These are phyloP conservation scores for Troides oblongomaculatus DNA, from an alignment of 2,888 invertebrate genomes.

Conservation along the genomic window DNA sequence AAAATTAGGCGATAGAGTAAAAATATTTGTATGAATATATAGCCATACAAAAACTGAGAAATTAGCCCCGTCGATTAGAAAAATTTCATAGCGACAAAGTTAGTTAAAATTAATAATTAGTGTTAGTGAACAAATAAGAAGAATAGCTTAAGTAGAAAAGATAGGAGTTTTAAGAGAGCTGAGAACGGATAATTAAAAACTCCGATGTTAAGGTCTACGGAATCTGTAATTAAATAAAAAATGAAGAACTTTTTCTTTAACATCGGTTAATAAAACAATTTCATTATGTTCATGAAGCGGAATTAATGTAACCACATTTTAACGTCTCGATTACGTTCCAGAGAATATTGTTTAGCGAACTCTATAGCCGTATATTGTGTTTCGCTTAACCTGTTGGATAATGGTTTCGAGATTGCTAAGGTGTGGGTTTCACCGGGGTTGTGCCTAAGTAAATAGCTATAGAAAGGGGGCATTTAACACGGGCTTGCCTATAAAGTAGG, in stretches of 20 bases:
- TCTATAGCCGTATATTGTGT: slow-evolving; percentile 23
- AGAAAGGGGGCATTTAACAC: slow-evolving; percentile 42
- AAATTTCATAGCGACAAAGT: too few relatives aligned
- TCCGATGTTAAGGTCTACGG: too few relatives aligned
- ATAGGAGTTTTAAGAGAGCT: too few relatives aligned
- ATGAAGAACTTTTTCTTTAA: neutral
- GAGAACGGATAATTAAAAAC: too few relatives aligned
- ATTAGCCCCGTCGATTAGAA: too few relatives aligned
- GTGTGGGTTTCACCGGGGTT: slow-evolving; percentile 25
- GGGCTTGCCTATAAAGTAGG: slow-evolving; percentile 48
- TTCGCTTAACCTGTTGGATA: slow-evolving; percentile 16
- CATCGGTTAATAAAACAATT: neutral
- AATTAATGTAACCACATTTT: slow-evolving; percentile 18
- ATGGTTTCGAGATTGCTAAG: slow-evolving; percentile 24
- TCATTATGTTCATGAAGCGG: slow-evolving; percentile 5
- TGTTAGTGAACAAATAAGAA: too few relatives aligned
- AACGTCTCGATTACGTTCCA: slow-evolving; percentile 21
- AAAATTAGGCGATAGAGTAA: too few relatives aligned
- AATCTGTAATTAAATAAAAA: too few relatives aligned
- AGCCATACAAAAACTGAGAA: too few relatives aligned
- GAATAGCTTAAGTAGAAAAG: too few relatives aligned
- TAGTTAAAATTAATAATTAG: too few relatives aligned
- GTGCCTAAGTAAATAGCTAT: slow-evolving; percentile 26
- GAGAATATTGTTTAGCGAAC: slow-evolving; percentile 18
- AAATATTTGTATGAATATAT: too few relatives aligned